These are phyloP conservation scores for Calcarius lapponicus DNA, from an alignment of 2,797 vertebrate genomes.

Conservation along the genomic window DNA sequence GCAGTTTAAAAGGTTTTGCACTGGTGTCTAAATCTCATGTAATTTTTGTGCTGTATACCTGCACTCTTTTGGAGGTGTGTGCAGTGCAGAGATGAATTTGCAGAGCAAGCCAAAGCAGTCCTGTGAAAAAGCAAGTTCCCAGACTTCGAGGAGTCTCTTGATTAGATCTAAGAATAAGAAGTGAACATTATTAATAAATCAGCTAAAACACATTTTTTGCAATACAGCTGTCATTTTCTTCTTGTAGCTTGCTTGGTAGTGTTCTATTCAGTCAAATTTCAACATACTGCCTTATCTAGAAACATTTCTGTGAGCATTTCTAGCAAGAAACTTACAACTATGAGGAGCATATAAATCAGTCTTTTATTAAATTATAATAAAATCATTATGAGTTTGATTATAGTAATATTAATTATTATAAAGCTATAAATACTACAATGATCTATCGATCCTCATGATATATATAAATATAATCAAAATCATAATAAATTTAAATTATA, in stretches of 20 bases:
- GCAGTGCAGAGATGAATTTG: background rate
- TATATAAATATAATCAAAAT: background rate
- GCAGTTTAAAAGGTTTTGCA: background rate
- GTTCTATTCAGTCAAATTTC: background rate
- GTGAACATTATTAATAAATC: background rate
- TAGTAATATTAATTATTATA: background rate
- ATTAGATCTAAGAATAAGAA: background rate
- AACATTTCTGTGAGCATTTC: background rate
- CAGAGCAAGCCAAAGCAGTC: background rate
- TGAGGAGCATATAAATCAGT: background rate
- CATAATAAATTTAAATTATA: background rate
- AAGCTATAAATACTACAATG: background rate
- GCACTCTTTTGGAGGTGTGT: background rate
- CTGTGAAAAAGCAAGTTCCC: background rate
- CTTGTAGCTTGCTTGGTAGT: background rate
- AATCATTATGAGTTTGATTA: background rate
- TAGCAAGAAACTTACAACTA: background rate
- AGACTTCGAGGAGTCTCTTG: background rate
- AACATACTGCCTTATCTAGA: background rate
- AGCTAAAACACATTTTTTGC: background rate
- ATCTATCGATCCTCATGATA: background rate
- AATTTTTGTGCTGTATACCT: background rate
- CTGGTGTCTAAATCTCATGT: background rate
- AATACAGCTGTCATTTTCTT: background rate
- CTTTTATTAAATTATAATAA: background rate